Conservation (phyloP, 2,113 vertebrate species). For the Oncorhynchus tshawytscha region DNA sequence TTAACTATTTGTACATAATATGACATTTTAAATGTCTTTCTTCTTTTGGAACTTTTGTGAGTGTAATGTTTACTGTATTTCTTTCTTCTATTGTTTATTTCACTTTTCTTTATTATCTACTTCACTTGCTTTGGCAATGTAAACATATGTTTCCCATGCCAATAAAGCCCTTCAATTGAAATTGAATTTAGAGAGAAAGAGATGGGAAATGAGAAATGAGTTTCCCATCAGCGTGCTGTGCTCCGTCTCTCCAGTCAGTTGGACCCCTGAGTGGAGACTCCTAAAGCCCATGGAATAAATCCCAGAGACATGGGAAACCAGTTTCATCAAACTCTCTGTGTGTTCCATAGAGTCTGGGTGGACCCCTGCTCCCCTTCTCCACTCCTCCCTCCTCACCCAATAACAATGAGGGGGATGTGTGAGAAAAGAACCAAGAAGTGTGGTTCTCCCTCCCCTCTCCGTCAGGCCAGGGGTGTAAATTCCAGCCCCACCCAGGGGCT, state of each 20-base stretch:
- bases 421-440: constrained; percentile 48
- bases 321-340: constrained; percentile 68
- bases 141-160: no score
- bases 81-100: no score
- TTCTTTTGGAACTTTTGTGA: no score
- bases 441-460: constrained; percentile 82
- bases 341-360: neutral
- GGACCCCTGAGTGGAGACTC: constrained; percentile 45
- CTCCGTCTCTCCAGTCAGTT: constrained; percentile 23
- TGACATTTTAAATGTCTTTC: no score
- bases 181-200: neutral
- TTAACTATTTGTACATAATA: no score
- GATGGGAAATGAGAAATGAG: neutral
- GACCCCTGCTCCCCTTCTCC: neutral
- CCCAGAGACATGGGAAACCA: neutral
- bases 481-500: constrained; percentile 84
- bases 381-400: constrained; percentile 34
- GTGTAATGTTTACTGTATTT: no score
- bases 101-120: no score
- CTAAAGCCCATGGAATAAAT: neutral
- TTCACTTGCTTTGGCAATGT: no score
- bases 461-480: constrained; percentile 83
- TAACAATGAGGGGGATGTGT: constrained; percentile 83
- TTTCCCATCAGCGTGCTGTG: constrained; percentile 39
- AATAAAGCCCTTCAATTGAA: no score